Evolutionary conservation across 1,140 invertebrate species (phyloP), one percentile per base, ranked within the genome.

Genomic region (Matsumurasca onukii): DNA sequence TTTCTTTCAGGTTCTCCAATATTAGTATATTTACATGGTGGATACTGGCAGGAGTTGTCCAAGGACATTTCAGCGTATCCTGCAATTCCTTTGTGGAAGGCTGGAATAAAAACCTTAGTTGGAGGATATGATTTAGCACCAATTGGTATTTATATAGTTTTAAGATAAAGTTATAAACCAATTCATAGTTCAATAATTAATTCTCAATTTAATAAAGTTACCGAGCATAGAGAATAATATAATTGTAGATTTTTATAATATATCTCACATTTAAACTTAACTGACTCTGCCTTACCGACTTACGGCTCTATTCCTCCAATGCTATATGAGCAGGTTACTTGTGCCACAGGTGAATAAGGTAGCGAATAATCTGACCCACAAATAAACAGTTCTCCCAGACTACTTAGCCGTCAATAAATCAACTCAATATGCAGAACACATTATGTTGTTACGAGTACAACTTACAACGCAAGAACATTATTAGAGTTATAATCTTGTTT

Each of bases 121-220:
- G 76, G 90, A 48, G 91, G 88, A 30, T 94, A 94, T 75, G 89
- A 91, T 73, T 79, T 93, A 0, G 91, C 91, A 70, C 91, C 91
- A 0, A 73, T 80, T 68, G 86, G 86, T 88, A 77, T 51, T 39
- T 51, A 15, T 5, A 45, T 1, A 31, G 24, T 45, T n/a, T n/a
- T n/a, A n/a, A n/a, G n/a, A n/a, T n/a, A n/a, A n/a, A n/a, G n/a
- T n/a, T n/a, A n/a, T 0, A 30, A 62, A 31, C 20, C 24, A 20
- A 13, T n/a, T 30, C 22, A 30, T 45, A 45, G n/a, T 13, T 45
- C n/a, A 12, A 45, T 13, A 45, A 45, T 13, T n/a, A 45, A 13
- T n/a, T n/a, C 12, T 13, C 39, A 45, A 45, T 13, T 45, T 13
- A 45, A 45, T 45, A n/a, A 45, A 45, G 39, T 12, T 45, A 45